A percentile compares a stretch with the other conserved stretches of the same genome.
These are phyloP conservation scores for Ceratina japonica DNA, from an alignment of 1,140 invertebrate genomes.

Conservation along the genomic window DNA sequence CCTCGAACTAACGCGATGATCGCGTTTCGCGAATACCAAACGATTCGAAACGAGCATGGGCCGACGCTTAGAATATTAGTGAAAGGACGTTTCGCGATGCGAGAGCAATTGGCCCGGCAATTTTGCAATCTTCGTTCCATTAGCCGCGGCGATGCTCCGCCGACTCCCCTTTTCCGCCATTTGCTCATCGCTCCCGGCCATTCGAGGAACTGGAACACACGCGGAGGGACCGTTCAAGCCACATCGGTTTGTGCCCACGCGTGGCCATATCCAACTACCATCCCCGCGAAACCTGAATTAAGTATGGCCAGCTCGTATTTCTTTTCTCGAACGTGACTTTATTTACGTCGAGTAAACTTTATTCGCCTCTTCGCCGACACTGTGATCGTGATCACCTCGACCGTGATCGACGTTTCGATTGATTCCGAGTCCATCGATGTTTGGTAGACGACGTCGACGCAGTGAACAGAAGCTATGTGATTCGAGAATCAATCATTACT, in stretches of 20 bases:
- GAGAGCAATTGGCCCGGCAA: constrained; percentile 1
- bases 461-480: too few species aligned
- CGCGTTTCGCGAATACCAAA: too few species aligned
- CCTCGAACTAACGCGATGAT: too few species aligned
- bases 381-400: too few species aligned
- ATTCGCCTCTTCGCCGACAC: neutral
- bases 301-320: constrained; percentile 35
- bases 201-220: constrained; percentile 12
- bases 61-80: neutral
- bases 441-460: too few species aligned
- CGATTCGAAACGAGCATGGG: neutral
- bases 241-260: constrained; percentile 19
- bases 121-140: constrained; percentile 20
- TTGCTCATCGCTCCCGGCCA: neutral
- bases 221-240: neutral
- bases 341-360: constrained; percentile 17
- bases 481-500: too few species aligned
- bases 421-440: too few species aligned
- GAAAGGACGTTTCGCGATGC: constrained; percentile 28
- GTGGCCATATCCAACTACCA: constrained; percentile 24
- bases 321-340: constrained; percentile 38
- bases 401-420: constrained; percentile 33
- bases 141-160: neutral
- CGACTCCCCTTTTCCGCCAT: neutral
- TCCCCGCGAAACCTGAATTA: constrained; percentile 28